Evolutionary conservation across 2,113 vertebrate species (phyloP).

Genomic region (Leptodactylus fuscus): DNA sequence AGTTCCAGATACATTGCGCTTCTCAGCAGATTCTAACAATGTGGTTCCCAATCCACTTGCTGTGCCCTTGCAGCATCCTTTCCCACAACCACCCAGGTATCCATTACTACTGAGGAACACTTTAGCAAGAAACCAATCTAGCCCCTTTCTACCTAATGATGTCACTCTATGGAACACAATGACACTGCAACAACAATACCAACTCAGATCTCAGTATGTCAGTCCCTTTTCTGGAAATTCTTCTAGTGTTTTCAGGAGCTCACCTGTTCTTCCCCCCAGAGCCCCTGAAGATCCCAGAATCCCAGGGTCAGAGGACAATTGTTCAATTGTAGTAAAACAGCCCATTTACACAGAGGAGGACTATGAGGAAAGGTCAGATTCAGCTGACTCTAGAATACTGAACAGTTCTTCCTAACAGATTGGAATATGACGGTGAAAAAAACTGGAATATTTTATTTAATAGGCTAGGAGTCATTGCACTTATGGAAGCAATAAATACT

Average conservation of each 20-base stretch:
- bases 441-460: conserved; percentile 78
- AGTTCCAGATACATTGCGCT: conserved; percentile 90
- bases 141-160: conserved; percentile 89
- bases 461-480: conserved; percentile 67
- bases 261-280: conserved; percentile 81
- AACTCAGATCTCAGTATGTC: conserved; percentile 92
- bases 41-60: conserved; percentile 83
- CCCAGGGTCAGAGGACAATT: conserved; percentile 84
- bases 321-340: conserved; percentile 85
- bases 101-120: conserved; percentile 93
- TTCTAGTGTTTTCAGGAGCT: conserved; percentile 82
- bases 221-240: conserved; percentile 86
- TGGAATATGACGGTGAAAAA: conserved; percentile 66
- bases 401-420: conserved; percentile 84
- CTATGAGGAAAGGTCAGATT: conserved; percentile 94
- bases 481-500: conserved; percentile 6
- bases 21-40: conserved; percentile 83
- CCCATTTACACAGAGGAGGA: conserved; percentile 92
- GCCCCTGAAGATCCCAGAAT: conserved; percentile 84
- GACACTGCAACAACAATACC: conserved; percentile 97
- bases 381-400: conserved; percentile 91
- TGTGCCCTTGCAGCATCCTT: conserved; percentile 87
- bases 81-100: conserved; percentile 92
- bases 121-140: conserved; percentile 84
- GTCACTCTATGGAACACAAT: conserved; percentile 97